Conservation (phyloP, 1,140 invertebrate species). For the Cotesia chilonis region DNA sequence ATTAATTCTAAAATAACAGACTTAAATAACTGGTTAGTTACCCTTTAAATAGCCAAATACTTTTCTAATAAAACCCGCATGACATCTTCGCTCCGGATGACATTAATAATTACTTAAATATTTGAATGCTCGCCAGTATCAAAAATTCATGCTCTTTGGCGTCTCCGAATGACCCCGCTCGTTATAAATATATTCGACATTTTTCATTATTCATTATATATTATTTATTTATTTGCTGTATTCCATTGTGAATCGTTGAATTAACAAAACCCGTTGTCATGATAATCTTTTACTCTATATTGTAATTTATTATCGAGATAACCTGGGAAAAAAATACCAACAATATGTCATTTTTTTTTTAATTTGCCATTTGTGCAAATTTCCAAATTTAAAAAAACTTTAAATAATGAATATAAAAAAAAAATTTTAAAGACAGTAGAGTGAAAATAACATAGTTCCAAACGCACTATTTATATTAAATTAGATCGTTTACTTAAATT, state of each 20-base stretch:
- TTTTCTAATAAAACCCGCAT: slow-evolving; percentile 2
- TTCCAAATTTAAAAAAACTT: too few species aligned
- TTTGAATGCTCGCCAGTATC: slow-evolving; percentile 42
- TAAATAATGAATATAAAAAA: not conserved
- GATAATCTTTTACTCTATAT: too few species aligned
- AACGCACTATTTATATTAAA: not conserved
- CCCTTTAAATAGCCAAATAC: not conserved
- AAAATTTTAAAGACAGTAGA: not conserved
- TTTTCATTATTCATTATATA: slow-evolving; percentile 17
- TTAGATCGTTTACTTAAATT: not conserved
- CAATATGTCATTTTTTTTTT: too few species aligned
- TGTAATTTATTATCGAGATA: too few species aligned
- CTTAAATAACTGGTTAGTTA: too few species aligned
- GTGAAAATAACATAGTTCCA: not conserved
- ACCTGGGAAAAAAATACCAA: too few species aligned
- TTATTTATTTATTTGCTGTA: slow-evolving; percentile 6
- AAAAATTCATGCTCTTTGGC: slow-evolving; percentile 38
- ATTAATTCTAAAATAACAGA: too few species aligned
- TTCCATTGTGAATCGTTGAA: not conserved
- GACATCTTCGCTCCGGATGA: slow-evolving; percentile 5
- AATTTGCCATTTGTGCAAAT: too few species aligned
- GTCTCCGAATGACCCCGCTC: slow-evolving; percentile 27
- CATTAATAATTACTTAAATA: slow-evolving; percentile 41
- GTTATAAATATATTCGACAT: slow-evolving; percentile 27
- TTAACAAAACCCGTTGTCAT: too few species aligned